These are phyloP conservation scores for Syndactyla subalaris DNA, from an alignment of 2,797 vertebrate genomes.

Conservation along the genomic window DNA sequence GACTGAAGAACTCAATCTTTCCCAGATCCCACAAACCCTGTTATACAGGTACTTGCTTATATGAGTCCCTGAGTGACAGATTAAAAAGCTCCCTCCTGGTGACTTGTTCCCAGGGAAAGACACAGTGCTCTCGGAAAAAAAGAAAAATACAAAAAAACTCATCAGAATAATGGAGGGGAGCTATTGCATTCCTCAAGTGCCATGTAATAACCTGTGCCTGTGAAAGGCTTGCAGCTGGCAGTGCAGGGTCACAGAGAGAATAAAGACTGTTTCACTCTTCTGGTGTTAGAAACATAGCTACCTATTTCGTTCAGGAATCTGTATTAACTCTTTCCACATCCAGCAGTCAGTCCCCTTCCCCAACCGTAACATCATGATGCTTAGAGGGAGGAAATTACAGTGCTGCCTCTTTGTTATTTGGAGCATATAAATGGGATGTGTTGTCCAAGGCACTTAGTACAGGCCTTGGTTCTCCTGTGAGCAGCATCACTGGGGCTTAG, in stretches of 20 bases:
- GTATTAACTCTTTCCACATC: neutral
- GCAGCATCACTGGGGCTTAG: no score
- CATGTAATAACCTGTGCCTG: conserved; percentile 30
- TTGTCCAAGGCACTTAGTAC: neutral
- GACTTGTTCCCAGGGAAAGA: conserved; percentile 49
- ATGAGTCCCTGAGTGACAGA: conserved; percentile 53
- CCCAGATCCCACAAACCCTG: conserved; percentile 54
- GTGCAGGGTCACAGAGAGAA: neutral
- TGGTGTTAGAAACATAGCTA: neutral
- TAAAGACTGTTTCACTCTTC: neutral
- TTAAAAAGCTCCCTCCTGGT: conserved; percentile 51
- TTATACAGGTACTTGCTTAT: conserved; percentile 62
- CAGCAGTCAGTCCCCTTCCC: neutral
- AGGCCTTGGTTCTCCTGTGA: neutral
- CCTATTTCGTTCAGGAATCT: neutral
- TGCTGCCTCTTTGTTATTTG: neutral
- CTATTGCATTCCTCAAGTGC: conserved; percentile 37
- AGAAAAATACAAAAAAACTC: conserved; percentile 4
- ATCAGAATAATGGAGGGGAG: conserved; percentile 51
- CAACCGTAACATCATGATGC: neutral
- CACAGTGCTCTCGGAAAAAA: neutral
- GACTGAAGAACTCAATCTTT: conserved; percentile 67
- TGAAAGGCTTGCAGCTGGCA: neutral
- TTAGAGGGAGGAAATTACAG: neutral
- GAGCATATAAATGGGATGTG: neutral